phyloP scores from a whole-genome alignment of 2,113 vertebrate species.

The Pampusana beccarii region DNA sequence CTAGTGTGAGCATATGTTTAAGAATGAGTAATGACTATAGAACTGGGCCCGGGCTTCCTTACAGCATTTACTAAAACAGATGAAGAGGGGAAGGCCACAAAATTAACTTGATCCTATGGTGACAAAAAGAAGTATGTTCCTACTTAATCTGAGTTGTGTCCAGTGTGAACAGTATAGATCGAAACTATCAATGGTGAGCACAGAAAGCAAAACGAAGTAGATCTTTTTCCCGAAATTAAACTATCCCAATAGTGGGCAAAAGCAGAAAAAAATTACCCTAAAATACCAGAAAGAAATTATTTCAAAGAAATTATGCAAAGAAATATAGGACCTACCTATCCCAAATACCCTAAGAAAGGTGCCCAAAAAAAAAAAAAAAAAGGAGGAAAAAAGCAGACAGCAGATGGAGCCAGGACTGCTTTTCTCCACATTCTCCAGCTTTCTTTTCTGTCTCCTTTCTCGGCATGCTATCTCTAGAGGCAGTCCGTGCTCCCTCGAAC shows the following conservation, averaged over 20 bases:
- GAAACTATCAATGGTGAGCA: neutral
- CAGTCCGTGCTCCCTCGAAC: neutral
- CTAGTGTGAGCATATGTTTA: neutral
- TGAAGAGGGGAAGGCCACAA: neutral
- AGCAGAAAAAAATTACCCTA: neutral
- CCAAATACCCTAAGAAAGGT: neutral
- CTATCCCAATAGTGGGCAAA: neutral
- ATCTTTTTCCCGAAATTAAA: neutral
- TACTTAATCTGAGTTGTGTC: neutral
- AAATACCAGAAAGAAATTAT: neutral
- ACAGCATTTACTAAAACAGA: neutral
- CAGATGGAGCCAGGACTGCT: constrained; percentile 44
- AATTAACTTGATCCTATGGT: neutral
- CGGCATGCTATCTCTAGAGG: neutral
- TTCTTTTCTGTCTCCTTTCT: neutral
- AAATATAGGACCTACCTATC: neutral
- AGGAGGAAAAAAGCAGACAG: neutral
- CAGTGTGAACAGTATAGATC: neutral
- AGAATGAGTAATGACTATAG: neutral
- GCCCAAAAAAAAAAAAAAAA: neutral
- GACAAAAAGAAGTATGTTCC: neutral
- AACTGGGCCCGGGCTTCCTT: neutral
- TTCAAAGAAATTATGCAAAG: neutral
- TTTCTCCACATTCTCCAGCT: neutral
- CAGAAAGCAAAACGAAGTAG: neutral